Conservation (phyloP, 2,888 invertebrate genomes). For the Harpalus rufipes region DNA sequence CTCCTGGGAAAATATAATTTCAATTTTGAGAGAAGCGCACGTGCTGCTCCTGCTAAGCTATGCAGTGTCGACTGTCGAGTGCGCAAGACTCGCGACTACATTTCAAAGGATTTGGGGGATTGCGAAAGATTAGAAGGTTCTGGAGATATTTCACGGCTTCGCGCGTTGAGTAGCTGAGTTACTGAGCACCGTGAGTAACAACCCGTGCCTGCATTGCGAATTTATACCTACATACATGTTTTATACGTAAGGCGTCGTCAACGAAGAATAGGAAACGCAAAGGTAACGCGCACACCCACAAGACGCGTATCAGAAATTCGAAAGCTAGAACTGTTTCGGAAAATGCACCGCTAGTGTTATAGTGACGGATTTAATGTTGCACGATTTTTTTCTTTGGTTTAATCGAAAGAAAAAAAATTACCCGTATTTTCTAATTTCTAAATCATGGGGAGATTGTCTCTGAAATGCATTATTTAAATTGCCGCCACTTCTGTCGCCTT, state of each 20-base stretch:
- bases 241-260: not conserved
- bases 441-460: no score
- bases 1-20: constrained; percentile 5
- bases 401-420: no score
- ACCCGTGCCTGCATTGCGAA: not conserved
- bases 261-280: no score
- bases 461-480: no score
- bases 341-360: no score
- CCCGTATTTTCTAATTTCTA: no score
- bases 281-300: no score
- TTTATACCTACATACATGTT: constrained; percentile 1
- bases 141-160: constrained; percentile 37
- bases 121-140: constrained; percentile 38
- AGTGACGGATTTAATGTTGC: no score
- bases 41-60: constrained; percentile 29
- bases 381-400: no score
- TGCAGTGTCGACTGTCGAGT: constrained; percentile 9
- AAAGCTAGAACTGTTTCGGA: no score
- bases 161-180: constrained; percentile 9
- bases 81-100: constrained; percentile 19
- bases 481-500: no score
- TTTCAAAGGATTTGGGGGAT: constrained; percentile 50
- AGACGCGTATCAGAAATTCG: no score
- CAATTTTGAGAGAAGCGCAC: constrained; percentile 25
- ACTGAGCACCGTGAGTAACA: not conserved